Percentiles rank a stretch among this genome's conserved stretches.
These are phyloP conservation scores for Climacteris rufus DNA, from an alignment of 2,113 vertebrate species.

Conservation along the genomic window DNA sequence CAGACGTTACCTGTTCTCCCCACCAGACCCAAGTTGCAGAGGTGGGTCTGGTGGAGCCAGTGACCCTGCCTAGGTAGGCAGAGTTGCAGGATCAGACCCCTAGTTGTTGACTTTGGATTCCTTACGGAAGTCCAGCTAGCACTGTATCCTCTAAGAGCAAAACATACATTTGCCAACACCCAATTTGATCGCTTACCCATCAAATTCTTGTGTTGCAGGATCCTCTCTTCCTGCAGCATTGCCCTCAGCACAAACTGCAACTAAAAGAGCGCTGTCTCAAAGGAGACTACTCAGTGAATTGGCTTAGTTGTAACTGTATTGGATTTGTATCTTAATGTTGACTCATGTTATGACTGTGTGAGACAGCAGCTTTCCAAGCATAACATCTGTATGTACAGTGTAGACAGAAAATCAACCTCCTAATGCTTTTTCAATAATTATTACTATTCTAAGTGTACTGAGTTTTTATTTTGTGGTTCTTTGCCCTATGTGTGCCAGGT, in stretches of 20 bases:
- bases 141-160: constrained; percentile 4
- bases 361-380: constrained; percentile 46
- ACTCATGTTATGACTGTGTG: constrained; percentile 18
- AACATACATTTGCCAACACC: constrained; percentile 15
- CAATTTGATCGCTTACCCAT: background rate
- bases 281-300: constrained; percentile 52
- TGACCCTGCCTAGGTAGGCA: background rate
- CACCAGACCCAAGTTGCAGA: background rate
- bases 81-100: background rate
- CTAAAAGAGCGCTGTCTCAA: constrained; percentile 9
- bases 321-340: constrained; percentile 32
- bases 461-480: constrained; percentile 66
- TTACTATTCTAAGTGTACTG: constrained; percentile 55
- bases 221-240: constrained; percentile 27
- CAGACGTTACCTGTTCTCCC: background rate
- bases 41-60: background rate
- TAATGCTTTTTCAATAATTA: constrained; percentile 50
- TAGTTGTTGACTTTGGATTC: constrained; percentile 10
- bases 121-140: constrained; percentile 45
- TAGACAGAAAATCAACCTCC: constrained; percentile 41
- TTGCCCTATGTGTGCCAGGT: constrained; percentile 48
- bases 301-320: constrained; percentile 45
- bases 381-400: constrained; percentile 45
- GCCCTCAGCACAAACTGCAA: constrained; percentile 20
- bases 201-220: background rate